Conservation (phyloP, 2,888 invertebrate genomes). For the Craniophora ligustri region DNA sequence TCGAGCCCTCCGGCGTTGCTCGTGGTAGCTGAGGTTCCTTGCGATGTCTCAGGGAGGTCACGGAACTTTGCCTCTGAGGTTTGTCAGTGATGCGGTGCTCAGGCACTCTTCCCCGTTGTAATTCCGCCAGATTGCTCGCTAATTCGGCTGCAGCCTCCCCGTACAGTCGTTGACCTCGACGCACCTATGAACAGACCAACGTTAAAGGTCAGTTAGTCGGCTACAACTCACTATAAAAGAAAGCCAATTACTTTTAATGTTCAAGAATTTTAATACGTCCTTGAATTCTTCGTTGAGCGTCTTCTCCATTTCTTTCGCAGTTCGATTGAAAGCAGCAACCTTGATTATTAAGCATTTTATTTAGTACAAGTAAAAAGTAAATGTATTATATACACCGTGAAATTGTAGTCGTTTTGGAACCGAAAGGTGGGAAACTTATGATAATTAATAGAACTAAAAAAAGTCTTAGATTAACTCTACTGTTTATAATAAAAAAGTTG, state of each 20-base stretch:
- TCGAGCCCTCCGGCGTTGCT: constrained; percentile 60
- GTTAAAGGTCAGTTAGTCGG: constrained; percentile 19
- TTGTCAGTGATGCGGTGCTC: constrained; percentile 71
- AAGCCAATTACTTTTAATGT: constrained; percentile 17
- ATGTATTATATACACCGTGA: no score
- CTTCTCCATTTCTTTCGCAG: background rate
- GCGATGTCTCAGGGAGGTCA: constrained; percentile 66
- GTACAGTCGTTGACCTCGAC: constrained; percentile 73
- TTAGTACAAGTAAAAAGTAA: background rate
- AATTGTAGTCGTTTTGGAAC: no score
- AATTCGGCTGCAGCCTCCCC: constrained; percentile 79
- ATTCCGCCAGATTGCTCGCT: constrained; percentile 72
- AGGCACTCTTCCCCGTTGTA: constrained; percentile 68
- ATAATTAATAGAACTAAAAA: no score
- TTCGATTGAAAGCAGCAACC: background rate
- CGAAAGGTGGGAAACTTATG: no score
- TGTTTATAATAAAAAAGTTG: no score
- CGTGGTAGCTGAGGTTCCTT: constrained; percentile 72
- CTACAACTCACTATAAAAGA: background rate
- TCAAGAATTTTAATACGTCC: background rate
- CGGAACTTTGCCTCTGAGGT: constrained; percentile 63
- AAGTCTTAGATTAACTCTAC: no score
- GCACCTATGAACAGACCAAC: constrained; percentile 64
- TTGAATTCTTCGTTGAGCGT: constrained; percentile 2
- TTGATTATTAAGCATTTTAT: background rate